A percentile compares a stretch with the other conserved stretches of the same genome.
phyloP scores from a whole-genome alignment of 2,888 invertebrate species.

The Baronia brevicornis region DNA sequence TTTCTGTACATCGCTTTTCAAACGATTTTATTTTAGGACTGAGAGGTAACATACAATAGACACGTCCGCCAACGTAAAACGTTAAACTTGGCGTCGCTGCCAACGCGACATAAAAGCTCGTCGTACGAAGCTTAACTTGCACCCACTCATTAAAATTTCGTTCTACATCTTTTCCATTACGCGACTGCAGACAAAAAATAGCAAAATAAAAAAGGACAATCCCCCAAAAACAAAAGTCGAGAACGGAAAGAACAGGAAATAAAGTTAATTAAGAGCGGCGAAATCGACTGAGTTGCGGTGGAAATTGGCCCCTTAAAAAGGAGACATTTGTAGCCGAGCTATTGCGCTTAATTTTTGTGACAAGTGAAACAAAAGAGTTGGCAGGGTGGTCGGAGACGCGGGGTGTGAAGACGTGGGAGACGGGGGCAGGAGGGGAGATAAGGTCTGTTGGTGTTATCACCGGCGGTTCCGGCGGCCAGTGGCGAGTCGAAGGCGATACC shows the following conservation, averaged over 20 bases:
- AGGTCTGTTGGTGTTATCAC: conserved; percentile 65
- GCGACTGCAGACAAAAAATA: conserved; percentile 72
- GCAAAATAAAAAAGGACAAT: conserved; percentile 63
- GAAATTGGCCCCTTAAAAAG: conserved; percentile 74
- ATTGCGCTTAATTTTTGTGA: conserved; percentile 76
- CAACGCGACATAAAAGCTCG: conserved; percentile 53
- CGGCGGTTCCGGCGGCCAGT: conserved; percentile 60
- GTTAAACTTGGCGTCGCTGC: conserved; percentile 52
- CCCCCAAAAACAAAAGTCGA: conserved; percentile 68
- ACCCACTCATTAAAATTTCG: conserved; percentile 72
- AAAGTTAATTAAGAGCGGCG: conserved; percentile 75
- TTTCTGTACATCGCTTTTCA: conserved; percentile 14
- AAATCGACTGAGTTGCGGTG: conserved; percentile 75
- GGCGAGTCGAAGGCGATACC: conserved; percentile 70
- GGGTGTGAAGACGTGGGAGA: conserved; percentile 29
- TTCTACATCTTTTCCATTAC: conserved; percentile 74
- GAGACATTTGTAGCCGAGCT: conserved; percentile 73
- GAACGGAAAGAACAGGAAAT: conserved; percentile 72
- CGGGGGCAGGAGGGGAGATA: conserved; percentile 50
- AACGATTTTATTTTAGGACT: conserved; percentile 37
- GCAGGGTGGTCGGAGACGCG: conserved; percentile 42
- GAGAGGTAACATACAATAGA: conserved; percentile 41
- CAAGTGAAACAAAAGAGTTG: conserved; percentile 76
- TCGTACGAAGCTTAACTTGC: conserved; percentile 67
- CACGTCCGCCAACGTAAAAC: conserved; percentile 47